A percentile compares a stretch with the other conserved stretches of the same genome.
These are phyloP conservation scores for Junonia oenone DNA, from an alignment of 2,888 invertebrate genomes.

Conservation along the genomic window DNA sequence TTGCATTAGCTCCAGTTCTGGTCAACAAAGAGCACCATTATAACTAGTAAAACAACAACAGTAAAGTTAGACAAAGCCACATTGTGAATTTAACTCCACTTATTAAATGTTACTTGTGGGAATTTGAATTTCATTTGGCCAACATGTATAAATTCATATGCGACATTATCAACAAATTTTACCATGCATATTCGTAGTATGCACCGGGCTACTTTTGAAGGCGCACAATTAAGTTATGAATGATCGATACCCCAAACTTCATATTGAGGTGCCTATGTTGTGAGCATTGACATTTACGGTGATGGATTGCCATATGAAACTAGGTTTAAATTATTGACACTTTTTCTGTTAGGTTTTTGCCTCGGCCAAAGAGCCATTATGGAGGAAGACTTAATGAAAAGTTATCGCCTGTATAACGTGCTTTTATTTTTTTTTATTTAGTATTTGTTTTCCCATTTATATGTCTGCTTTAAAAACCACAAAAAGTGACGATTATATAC, in stretches of 20 bases:
- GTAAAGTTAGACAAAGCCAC: constrained; percentile 57
- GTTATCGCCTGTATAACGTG: too few species aligned
- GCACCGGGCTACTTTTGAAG: constrained; percentile 37
- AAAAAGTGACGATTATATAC: too few species aligned
- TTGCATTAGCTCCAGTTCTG: constrained; percentile 56
- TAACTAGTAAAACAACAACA: constrained; percentile 55
- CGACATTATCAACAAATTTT: constrained; percentile 10
- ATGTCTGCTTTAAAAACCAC: too few species aligned
- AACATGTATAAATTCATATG: constrained; percentile 10
- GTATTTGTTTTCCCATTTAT: too few species aligned
- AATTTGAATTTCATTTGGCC: constrained; percentile 42
- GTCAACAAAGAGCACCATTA: constrained; percentile 58
- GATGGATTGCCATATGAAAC: constrained; percentile 54
- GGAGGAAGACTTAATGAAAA: too few species aligned
- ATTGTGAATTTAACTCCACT: constrained; percentile 54
- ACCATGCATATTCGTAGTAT: constrained; percentile 14
- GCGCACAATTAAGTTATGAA: constrained; percentile 56
- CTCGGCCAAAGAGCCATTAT: not conserved
- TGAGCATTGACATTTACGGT: constrained; percentile 55
- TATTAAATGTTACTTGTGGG: constrained; percentile 37
- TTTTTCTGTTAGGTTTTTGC: constrained; percentile 4
- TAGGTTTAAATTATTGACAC: constrained; percentile 18
- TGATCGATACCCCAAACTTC: constrained; percentile 62
- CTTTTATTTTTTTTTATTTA: too few species aligned
- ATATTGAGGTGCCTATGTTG: constrained; percentile 38